Conservation (phyloP, 2,797 vertebrate genomes). For the Tokudaia tokunoshimensis region DNA sequence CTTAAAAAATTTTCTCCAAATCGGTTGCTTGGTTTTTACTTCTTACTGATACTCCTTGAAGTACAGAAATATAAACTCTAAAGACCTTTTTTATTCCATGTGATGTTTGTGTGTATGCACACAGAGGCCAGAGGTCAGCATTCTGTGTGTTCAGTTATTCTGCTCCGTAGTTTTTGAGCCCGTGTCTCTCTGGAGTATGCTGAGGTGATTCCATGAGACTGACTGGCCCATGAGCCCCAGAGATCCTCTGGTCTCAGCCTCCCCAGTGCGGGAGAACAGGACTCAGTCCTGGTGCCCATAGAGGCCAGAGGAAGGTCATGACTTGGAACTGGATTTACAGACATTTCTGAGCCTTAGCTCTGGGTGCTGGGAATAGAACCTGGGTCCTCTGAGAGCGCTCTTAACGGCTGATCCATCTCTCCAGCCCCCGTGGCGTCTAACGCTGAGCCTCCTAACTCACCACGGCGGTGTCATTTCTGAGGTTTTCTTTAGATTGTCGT, state of each 20-base stretch:
- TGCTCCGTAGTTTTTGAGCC: neutral
- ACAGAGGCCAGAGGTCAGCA: neutral
- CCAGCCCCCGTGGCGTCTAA: neutral
- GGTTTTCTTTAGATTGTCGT: neutral
- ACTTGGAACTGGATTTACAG: neutral
- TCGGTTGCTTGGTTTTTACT: neutral
- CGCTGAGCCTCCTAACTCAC: neutral
- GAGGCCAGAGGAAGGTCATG: neutral
- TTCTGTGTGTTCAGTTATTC: neutral
- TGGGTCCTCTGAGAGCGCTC: neutral
- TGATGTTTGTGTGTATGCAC: no score
- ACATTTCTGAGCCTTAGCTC: neutral
- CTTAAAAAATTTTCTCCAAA: neutral
- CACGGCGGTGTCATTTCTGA: accelerated
- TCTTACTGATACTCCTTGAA: neutral
- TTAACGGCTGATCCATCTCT: neutral
- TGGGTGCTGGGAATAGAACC: neutral
- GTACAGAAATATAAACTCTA: neutral
- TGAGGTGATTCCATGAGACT: neutral
- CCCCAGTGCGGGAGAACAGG: neutral
- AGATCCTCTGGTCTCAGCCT: neutral
- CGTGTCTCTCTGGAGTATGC: neutral
- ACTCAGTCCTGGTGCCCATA: neutral
- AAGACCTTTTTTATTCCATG: neutral
- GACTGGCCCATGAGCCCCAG: neutral